Conservation (phyloP, 1,140 invertebrate genomes). For the Drosophila virilis region DNA sequence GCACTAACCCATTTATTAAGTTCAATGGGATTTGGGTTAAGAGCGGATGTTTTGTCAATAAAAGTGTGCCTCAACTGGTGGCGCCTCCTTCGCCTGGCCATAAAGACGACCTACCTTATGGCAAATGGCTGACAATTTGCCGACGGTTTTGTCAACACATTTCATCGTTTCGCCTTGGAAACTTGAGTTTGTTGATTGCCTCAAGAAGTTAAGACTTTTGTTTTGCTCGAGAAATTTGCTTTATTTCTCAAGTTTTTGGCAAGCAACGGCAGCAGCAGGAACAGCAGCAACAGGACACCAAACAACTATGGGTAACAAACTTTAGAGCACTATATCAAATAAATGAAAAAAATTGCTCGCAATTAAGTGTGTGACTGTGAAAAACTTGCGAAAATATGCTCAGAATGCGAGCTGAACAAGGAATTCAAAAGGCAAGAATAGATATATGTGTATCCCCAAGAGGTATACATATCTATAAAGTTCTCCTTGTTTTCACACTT, state of each 20-base stretch:
- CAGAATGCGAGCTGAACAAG: too few relatives aligned
- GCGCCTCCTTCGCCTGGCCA: background rate
- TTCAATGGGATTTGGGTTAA: slow-evolving; percentile 22
- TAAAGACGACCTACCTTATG: slow-evolving; percentile 14
- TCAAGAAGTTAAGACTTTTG: slow-evolving; percentile 33
- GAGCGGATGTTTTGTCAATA: slow-evolving; percentile 66
- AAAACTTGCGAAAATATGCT: background rate
- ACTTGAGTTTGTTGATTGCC: slow-evolving; percentile 74
- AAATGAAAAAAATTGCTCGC: too few relatives aligned
- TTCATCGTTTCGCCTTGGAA: slow-evolving; percentile 67
- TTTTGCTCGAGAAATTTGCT: slow-evolving; percentile 10
- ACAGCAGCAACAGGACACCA: background rate
- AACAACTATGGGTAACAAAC: slow-evolving; percentile 6
- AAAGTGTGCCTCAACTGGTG: background rate
- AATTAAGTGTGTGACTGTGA: slow-evolving; percentile 3
- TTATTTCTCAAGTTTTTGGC: slow-evolving; percentile 4
- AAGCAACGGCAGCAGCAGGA: slow-evolving; percentile 3
- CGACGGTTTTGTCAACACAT: slow-evolving; percentile 58
- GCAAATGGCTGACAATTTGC: slow-evolving; percentile 45
- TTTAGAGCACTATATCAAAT: background rate
- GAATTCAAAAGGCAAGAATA: background rate
- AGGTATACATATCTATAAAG: too few relatives aligned
- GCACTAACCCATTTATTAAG: slow-evolving; percentile 6
- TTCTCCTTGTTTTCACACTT: too few relatives aligned
- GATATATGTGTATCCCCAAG: background rate